Conservation (phyloP, 2,113 vertebrate genomes). For the Triplophysa siluroides region DNA sequence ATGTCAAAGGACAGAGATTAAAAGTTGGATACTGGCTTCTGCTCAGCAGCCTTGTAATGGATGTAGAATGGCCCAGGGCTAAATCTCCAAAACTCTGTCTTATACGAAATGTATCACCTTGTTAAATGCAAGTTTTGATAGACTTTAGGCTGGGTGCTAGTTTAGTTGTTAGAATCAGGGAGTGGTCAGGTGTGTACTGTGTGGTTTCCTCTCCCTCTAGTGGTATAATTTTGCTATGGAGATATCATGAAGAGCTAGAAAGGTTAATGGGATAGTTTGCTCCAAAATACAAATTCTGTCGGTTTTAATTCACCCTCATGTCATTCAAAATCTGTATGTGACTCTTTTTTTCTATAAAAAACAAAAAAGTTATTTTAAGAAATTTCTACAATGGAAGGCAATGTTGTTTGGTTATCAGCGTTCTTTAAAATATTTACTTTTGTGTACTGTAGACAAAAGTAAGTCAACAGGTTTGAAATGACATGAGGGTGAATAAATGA, state of each 20-base stretch:
- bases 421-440: too few relatives aligned
- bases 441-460: too few relatives aligned
- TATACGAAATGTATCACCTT: neutral
- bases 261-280: neutral
- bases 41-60: constrained; percentile 6
- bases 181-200: neutral
- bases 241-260: neutral
- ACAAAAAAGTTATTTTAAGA: too few relatives aligned
- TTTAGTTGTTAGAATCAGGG: too few relatives aligned
- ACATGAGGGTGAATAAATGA: too few relatives aligned
- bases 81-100: neutral
- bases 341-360: too few relatives aligned
- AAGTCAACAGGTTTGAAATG: too few relatives aligned
- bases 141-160: neutral
- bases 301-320: too few relatives aligned
- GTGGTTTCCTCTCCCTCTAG: constrained; percentile 29
- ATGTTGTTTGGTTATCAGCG: too few relatives aligned
- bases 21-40: constrained; percentile 4
- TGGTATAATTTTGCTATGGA: neutral
- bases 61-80: neutral
- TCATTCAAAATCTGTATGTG: too few relatives aligned
- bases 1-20: constrained; percentile 56
- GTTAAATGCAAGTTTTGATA: neutral
- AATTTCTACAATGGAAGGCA: too few relatives aligned
- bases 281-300: too few relatives aligned